phyloP scores from a whole-genome alignment of 2,888 invertebrate species.

The Chymomyza fuscimana region DNA sequence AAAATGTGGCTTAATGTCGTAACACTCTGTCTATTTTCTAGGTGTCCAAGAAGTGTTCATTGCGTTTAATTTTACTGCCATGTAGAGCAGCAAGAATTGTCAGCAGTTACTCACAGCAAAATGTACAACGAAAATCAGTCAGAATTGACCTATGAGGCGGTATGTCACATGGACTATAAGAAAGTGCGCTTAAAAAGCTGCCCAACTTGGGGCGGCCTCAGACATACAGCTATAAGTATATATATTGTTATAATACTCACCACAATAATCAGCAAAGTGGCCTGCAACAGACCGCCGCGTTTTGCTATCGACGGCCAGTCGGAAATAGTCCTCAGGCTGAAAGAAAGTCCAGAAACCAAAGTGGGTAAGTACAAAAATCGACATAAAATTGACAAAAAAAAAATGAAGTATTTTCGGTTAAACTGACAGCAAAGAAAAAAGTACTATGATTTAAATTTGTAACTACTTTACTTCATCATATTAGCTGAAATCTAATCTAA shows the following conservation, averaged over 20 bases:
- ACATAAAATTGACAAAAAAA: too few relatives aligned
- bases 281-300: conserved; percentile 88
- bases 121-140: conserved; percentile 59
- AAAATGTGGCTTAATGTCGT: conserved; percentile 49
- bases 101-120: conserved; percentile 20
- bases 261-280: conserved; percentile 40
- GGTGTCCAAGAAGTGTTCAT: conserved; percentile 36
- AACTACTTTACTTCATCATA: too few relatives aligned
- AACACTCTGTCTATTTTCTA: conserved; percentile 60
- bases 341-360: conserved; percentile 92
- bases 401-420: too few relatives aligned
- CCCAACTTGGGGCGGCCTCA: not conserved
- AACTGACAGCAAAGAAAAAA: too few relatives aligned
- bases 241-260: conserved; percentile 49
- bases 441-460: too few relatives aligned
- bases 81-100: conserved; percentile 29
- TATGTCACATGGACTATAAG: conserved; percentile 56
- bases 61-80: conserved; percentile 43
- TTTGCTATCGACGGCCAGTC: conserved; percentile 93
- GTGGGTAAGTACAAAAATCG: conserved; percentile 84
- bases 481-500: not conserved
- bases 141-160: conserved; percentile 16
- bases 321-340: conserved; percentile 93
- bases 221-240: not conserved
- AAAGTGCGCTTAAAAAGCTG: conserved; percentile 72